These are phyloP conservation scores for Cepphus grylle DNA, from an alignment of 2,113 vertebrate species.

Conservation along the genomic window DNA sequence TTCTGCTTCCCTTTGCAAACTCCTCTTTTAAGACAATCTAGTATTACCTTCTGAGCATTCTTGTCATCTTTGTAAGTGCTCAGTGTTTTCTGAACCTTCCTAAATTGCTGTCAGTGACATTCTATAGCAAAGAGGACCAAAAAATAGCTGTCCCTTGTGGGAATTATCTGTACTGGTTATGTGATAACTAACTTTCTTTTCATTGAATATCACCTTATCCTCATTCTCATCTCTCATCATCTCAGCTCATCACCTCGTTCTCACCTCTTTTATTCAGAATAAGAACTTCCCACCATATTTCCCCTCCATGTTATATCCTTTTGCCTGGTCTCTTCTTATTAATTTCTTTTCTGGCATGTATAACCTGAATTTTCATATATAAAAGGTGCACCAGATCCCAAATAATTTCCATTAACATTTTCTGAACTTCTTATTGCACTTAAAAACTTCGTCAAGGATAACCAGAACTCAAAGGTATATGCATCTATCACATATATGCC, in stretches of 20 bases:
- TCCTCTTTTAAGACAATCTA: background rate
- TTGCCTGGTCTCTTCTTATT: background rate
- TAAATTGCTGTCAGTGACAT: background rate
- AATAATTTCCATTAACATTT: background rate
- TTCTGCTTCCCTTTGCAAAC: background rate
- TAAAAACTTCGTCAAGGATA: background rate
- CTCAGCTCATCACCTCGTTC: background rate
- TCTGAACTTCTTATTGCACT: background rate
- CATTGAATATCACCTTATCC: background rate
- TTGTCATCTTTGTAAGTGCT: background rate
- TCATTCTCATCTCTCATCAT: background rate
- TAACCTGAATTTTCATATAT: background rate
- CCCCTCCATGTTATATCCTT: background rate
- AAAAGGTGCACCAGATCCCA: background rate
- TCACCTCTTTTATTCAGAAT: background rate
- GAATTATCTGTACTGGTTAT: background rate
- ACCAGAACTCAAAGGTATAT: background rate
- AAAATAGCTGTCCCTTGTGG: background rate
- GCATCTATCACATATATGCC: too few species aligned
- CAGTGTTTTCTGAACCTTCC: background rate
- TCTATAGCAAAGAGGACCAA: background rate
- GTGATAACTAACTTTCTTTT: background rate
- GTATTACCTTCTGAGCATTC: background rate
- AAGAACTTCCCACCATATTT: background rate
- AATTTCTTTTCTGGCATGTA: background rate